Base-by-base conservation (phyloP, 1,140 invertebrate species). In the Pseudomyrmex concolor region DNA sequence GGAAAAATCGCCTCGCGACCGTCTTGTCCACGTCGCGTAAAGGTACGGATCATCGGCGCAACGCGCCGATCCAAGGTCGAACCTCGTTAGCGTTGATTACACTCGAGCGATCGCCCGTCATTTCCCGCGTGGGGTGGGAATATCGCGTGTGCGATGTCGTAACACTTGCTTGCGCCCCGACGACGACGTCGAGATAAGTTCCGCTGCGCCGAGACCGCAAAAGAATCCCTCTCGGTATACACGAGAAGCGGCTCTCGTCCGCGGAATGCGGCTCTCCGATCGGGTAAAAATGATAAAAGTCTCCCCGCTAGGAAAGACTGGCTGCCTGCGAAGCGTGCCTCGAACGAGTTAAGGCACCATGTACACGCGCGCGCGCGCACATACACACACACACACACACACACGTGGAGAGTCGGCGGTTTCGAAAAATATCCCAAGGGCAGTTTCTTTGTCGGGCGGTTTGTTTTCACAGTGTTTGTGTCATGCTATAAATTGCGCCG, bases 271-370 rank as follows among this genome's bases (percentile, higher is more conserved):
- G 76, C 66, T 70, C 34, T 34, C 34, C 34, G 64, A 78, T 78
- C 64, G 76, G 64, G 51, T 78, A 70, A 78, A 78, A 78, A 78
- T 78, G 76, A 78, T 78, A 78, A 78, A 59, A 78, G 64, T 70
- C 54, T 54, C 64, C 76, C 64, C 76, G 34, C 66, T 70, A 70
- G 54, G 76, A 78, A 25, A 22, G 55, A 55, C 76, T 48, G 66
- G 76, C 51, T 54, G 73, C 73, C 34, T 54, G 25, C 62, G 25
- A 34, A 67, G 48, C 50, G 34, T 34, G 34, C 34, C 34, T 34
- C 34, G 34, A 34, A 34, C 34, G 34, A 34, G 34, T 34, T 34
- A 34, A 34, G 34, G 34, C 34, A 34, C 34, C 34, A 34, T 34
- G 34, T 34, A 34, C 34, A 34, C 34, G 22, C 9, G 3, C 25